Evolutionary conservation across 2,888 invertebrate genomes (phyloP), one percentile per base, ranked within the genome.

Genomic region (Rhagium mordax): DNA sequence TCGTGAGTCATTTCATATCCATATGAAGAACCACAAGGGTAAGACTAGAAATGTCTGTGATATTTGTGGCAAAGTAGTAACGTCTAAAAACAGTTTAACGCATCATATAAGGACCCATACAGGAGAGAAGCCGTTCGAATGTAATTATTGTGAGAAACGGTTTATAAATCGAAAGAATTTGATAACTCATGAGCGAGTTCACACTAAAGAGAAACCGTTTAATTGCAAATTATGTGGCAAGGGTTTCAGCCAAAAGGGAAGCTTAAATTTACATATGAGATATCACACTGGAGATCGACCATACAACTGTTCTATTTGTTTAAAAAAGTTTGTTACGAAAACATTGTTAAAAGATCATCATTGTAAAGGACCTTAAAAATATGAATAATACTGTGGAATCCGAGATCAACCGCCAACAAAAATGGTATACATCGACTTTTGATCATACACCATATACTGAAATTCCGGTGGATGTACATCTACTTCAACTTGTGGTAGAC

Each of bases 191-290:
- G 89, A 89, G 84, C 89, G 90, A 0, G 88, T 87, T 0, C 91
- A 91, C 68, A 89, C 90, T 0, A 90, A 90, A 8, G 87, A 89
- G 0, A 86, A 90, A 53, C 91, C 91, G 0, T 90, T 88, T 61
- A 87, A 88, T n/a, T 91, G 91, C 74, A 87, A 89, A 3, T 86
- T 88, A 67, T 91, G 91, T 72, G 89, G 89, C 53, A 91, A 91
- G 78, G 82, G 89, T 1, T 91, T 91, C 79, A 89, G 90, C 53
- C 89, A 91, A 73, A 88, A 88, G 74, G 89, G 88, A 73, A 71
- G 74, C 1, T 51, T 81, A 24, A 74, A 70, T 15, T 70, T 74
- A 3, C 81, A 81, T 60, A 64, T 67, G 57, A 75, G 80, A 41
- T 76, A 77, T 3, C 81, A 81, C 64, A 18, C 49, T 18, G 49